Conservation (phyloP, 2,797 vertebrate species). For the Fratercula arctica region DNA sequence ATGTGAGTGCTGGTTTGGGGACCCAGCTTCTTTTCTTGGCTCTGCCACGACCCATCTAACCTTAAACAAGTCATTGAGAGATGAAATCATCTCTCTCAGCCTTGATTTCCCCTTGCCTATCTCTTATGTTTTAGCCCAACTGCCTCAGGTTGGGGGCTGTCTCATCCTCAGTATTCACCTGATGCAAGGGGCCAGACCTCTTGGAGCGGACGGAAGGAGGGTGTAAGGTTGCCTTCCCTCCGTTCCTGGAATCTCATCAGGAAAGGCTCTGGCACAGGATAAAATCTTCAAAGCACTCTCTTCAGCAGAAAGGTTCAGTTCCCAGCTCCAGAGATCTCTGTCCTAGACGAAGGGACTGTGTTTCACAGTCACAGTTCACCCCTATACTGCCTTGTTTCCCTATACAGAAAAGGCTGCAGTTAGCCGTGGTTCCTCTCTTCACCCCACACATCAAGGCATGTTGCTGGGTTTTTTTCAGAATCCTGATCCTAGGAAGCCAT, state of each 20-base stretch:
- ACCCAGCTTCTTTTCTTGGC: neutral
- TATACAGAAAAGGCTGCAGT: neutral
- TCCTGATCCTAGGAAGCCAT: slow-evolving; percentile 72
- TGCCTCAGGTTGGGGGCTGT: neutral
- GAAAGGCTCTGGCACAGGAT: neutral
- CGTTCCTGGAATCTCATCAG: neutral
- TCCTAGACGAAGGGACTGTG: neutral
- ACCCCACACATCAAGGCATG: slow-evolving; percentile 49
- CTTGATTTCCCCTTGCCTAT: neutral
- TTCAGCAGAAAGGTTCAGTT: neutral
- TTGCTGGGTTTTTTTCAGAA: slow-evolving; percentile 61
- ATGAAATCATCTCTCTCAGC: neutral
- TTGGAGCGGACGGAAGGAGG: neutral
- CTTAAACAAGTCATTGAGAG: neutral
- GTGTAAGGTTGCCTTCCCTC: neutral
- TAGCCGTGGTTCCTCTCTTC: neutral
- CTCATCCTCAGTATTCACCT: neutral
- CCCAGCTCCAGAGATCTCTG: neutral
- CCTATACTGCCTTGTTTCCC: neutral
- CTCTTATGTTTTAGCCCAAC: neutral
- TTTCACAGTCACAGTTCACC: neutral
- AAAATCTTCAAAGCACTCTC: neutral
- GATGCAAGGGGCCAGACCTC: neutral
- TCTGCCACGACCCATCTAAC: neutral
- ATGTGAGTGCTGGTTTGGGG: neutral